Percentiles rank a stretch among this genome's conserved stretches.
phyloP scores from a whole-genome alignment of 2,113 vertebrate species.

The Ciconia maguari region DNA sequence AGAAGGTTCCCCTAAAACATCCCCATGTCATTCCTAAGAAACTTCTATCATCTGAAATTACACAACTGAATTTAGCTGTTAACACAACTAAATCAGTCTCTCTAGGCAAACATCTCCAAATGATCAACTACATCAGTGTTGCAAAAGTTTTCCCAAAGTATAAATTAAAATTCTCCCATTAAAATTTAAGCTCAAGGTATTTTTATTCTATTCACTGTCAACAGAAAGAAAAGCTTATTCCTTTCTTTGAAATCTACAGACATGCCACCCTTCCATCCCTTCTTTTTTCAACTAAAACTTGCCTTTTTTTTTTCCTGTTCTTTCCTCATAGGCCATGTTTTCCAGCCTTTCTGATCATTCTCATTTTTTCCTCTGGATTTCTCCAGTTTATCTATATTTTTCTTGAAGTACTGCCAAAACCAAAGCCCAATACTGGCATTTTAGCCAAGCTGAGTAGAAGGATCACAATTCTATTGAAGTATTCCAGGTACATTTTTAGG shows the following conservation, averaged over 20 bases:
- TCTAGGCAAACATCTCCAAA: background rate
- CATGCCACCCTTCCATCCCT: background rate
- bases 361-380: background rate
- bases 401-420: background rate
- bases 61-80: background rate
- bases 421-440: background rate
- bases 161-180: background rate
- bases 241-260: background rate
- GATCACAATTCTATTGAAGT: background rate
- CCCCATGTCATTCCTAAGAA: background rate
- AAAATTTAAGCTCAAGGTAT: background rate
- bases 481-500: background rate
- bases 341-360: background rate
- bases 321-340: background rate
- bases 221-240: background rate
- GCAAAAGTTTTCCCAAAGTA: background rate
- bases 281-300: background rate
- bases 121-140: background rate
- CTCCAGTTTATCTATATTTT: background rate
- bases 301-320: background rate
- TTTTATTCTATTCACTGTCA: background rate
- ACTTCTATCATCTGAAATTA: background rate
- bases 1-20: background rate
- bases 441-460: background rate
- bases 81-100: background rate